Base-by-base conservation (phyloP, 1,140 invertebrate species). In the Bombus confusus region DNA sequence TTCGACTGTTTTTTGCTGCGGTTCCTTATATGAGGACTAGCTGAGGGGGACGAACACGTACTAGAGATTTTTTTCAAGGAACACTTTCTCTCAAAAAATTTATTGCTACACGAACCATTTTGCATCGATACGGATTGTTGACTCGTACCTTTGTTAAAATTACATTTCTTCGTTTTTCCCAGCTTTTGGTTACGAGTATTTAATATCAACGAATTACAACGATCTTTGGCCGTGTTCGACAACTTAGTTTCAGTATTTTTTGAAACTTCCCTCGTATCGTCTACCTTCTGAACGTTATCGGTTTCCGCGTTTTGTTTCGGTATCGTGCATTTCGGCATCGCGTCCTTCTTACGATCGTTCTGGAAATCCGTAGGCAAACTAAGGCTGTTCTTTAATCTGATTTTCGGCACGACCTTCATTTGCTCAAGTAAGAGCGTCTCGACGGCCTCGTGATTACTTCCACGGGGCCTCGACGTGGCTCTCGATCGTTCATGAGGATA, bases 401-500 rank as follows among this genome's bases (percentile, higher is more conserved):
- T n/a, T 62, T 47, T 73, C 69, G 28, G 80, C 52, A 3, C 39
- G 47, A 82, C 52, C 37, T 82, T 73, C 28, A 31, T 37, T 74
- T 74, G 52, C 12, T 73, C 52, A 28, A 28, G 39, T 52, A 72
- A 34, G 37, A 81, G 18, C 47, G 22, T n/a, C 80, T 82, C 69
- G 39, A 39, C 39, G 37, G 31, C 47, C 80, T 82, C 57, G 80
- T 74, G 80, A 62, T 82, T 34, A 62, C 22, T 28, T 73, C n/a
- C 80, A 82, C 80, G 57, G 39, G 41, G 43, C 59, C 41, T 66
- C 31, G 34, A 39, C 31, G 25, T 37, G 34, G 28, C 62, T 76
- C 73, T 83, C 41, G 73, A 76, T 47, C 73, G 72, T 66, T 83
- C 59, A 28, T 31, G 41, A 43, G 52, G 68, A 76, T 77, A 66